Evolutionary conservation across 2,888 invertebrate species (phyloP), one percentile per base, ranked within the genome.

Genomic region (Perizoma flavofasciatum): DNA sequence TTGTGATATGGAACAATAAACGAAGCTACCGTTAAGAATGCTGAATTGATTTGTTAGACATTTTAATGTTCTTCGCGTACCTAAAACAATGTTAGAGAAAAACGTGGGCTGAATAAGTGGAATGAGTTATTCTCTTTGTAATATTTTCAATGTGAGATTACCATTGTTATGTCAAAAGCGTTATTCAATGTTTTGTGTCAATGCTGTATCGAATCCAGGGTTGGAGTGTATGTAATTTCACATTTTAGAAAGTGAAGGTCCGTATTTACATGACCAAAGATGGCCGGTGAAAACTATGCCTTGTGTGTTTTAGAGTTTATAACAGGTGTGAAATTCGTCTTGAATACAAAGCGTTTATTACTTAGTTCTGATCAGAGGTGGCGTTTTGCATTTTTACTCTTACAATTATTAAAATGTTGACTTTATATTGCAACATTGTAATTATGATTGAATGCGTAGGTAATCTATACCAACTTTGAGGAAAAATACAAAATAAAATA

Each of bases 241-340:
- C 83, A 84, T 86, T 89, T 90, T 89, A 88, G 90, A 91, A 90
- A 91, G 89, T 83, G 89, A 89, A 87, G 83, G 85, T 85, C 79
- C 77, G 72, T 81, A 86, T 89, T 88, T 82, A 85, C 88, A 86
- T 87, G 74, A 79, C 77, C 73, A 79, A 81, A 79, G 81, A 63
- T 74, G 70, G 61, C 63, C 73, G 72, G 77, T 70, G 75, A 75
- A 77, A 75, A 76, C 71, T 74, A 71, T 71, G 47, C 44, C 66
- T 71, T 71, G 41, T 52, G 50, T 47, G 43, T 59, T 74, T 22
- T 69, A 65, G 70, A 70, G 67, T 68, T 73, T 68, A 70, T 79
- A 79, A 78, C 68, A 65, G 67, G 74, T 76, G 80, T 82, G 77
- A 81, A 83, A 79, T 79, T 68, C 74, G 79, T 81, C 74, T 77